These are phyloP conservation scores for Standfussiana lucernea DNA, from an alignment of 2,888 invertebrate genomes.

Conservation along the genomic window DNA sequence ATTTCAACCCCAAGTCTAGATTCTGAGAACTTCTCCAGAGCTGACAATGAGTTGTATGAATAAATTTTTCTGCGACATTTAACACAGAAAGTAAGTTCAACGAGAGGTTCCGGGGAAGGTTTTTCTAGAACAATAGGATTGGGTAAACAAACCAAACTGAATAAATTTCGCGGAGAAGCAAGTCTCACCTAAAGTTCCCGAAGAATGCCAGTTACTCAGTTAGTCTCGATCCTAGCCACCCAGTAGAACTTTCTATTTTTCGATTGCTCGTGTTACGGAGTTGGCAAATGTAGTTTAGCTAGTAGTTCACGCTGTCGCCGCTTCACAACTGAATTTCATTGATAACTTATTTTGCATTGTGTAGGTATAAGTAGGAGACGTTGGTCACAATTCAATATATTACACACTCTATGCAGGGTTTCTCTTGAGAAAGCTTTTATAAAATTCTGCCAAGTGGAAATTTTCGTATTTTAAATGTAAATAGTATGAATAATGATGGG, in stretches of 20 bases:
- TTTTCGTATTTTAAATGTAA: slow-evolving; percentile 23
- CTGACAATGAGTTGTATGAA: slow-evolving; percentile 64
- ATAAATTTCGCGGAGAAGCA: slow-evolving; percentile 81
- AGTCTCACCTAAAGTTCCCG: slow-evolving; percentile 84
- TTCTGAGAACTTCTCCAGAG: slow-evolving; percentile 42
- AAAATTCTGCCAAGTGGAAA: slow-evolving; percentile 24
- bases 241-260: slow-evolving; percentile 87
- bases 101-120: slow-evolving; percentile 37
- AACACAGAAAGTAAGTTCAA: slow-evolving; percentile 56
- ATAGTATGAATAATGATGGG: slow-evolving; percentile 20
- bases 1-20: slow-evolving; percentile 53
- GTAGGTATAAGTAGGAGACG: slow-evolving; percentile 65
- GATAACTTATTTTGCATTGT: slow-evolving; percentile 83
- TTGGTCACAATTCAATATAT: slow-evolving; percentile 61
- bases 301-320: slow-evolving; percentile 83
- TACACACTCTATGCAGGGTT: slow-evolving; percentile 38
- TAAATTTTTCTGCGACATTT: slow-evolving; percentile 63
- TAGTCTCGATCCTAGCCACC: slow-evolving; percentile 81
- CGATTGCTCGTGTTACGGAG: slow-evolving; percentile 89
- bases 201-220: slow-evolving; percentile 89
- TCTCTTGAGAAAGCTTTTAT: slow-evolving; percentile 33
- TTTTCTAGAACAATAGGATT: slow-evolving; percentile 70
- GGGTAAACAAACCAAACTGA: slow-evolving; percentile 80
- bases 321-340: slow-evolving; percentile 81
- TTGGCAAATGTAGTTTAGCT: slow-evolving; percentile 86